Evolutionary conservation across 2,797 vertebrate species (phyloP).

Genomic region (Pseudochirops corinnae): DNA sequence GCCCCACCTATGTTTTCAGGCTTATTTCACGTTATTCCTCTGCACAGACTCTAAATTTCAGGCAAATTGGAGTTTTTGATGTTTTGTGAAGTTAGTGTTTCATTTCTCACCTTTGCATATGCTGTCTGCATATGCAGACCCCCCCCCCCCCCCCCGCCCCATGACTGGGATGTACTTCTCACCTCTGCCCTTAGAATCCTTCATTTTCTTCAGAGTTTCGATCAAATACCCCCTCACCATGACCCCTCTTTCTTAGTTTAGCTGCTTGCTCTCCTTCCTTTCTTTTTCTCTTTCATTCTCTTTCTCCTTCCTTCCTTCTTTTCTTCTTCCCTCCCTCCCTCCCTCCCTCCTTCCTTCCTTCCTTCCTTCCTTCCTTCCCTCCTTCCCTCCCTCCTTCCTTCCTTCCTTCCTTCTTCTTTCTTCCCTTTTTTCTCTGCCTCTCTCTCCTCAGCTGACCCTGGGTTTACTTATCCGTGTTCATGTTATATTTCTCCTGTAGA

Average conservation of each 20-base stretch:
- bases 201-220: not conserved
- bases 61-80: not conserved
- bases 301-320: too few species aligned
- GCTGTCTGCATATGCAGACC: not conserved
- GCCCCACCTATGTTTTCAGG: not conserved
- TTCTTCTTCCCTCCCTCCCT: not conserved
- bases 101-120: not conserved
- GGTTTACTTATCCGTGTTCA: not conserved
- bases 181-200: not conserved
- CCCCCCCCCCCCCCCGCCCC: fast-evolving
- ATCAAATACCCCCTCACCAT: not conserved
- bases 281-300: fast-evolving
- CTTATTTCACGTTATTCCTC: not conserved
- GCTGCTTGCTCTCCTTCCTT: not conserved
- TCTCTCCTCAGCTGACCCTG: not conserved
- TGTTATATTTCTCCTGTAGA: not conserved
- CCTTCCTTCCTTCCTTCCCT: not conserved
- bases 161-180: not conserved
- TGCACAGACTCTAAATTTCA: not conserved
- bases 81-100: not conserved
- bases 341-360: fast-evolving
- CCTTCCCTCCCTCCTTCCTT: too few species aligned
- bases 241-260: not conserved
- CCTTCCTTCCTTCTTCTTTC: too few species aligned
- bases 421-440: not conserved